These are phyloP conservation scores for Pantherophis alleghaniensis DNA, from an alignment of 2,797 vertebrate species.

Conservation along the genomic window DNA sequence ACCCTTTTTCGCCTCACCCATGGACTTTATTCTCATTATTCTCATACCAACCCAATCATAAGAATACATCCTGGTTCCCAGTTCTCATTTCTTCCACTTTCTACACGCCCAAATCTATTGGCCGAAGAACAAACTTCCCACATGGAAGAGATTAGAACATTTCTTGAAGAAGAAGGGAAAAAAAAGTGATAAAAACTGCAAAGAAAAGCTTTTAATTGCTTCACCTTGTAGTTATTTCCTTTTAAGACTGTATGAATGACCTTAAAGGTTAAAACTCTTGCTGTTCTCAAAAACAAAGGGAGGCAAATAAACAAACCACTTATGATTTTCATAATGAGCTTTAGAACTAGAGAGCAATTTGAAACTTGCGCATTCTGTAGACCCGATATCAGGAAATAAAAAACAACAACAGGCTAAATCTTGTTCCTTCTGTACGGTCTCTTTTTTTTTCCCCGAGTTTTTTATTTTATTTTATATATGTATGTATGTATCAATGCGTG, in stretches of 20 bases:
- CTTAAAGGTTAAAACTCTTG: neutral
- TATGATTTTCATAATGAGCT: neutral
- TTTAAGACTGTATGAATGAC: neutral
- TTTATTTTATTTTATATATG: too few relatives aligned
- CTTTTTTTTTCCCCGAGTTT: too few relatives aligned
- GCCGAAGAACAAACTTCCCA: neutral
- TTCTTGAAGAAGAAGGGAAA: neutral
- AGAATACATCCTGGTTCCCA: neutral
- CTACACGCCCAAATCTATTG: neutral
- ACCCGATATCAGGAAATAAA: neutral
- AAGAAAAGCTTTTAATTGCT: neutral
- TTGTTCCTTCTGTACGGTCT: neutral
- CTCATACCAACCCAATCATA: neutral
- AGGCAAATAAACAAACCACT: neutral
- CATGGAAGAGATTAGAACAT: neutral
- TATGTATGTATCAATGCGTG: too few relatives aligned
- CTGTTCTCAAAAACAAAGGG: neutral
- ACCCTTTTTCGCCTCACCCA: neutral
- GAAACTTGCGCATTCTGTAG: neutral
- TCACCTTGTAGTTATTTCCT: neutral
- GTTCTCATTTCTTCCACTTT: rapidly evolving
- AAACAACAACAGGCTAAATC: neutral
- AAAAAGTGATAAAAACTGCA: too few relatives aligned
- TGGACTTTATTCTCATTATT: slow-evolving; percentile 26
- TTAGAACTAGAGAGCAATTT: neutral